Base-by-base conservation (phyloP, 2,113 vertebrate species). In the Nicator chloris region DNA sequence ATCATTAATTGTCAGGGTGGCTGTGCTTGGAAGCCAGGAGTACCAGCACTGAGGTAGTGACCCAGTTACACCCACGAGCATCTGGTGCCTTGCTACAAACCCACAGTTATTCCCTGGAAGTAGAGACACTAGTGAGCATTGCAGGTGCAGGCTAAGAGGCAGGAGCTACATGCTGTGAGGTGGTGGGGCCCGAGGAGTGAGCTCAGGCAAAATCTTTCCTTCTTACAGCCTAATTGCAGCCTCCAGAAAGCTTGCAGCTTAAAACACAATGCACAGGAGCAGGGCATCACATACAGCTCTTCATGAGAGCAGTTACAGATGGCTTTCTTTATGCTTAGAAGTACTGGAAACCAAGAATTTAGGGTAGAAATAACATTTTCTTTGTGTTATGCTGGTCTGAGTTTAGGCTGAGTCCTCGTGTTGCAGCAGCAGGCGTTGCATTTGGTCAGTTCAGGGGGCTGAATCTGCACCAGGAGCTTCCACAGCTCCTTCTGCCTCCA, bases 381-480 rank as follows among this genome's bases (percentile, higher is more conserved):
- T 86, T 71, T 59, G 19, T 44, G 40, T 51, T 45, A 26, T 56
- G 40, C 28, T 82, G 13, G 17, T 33, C 33, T 83, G 33, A 42
- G 15, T 68, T 84, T 77, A 51, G 68, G 22, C 49, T 60, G 49
- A 54, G 51, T 71, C 19, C 39, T 24, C 12, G 6, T 10, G 3
- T 16, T 71, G 61, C 63, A 63, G 51, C 39, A 71, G 28, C 7
- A 8, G 16, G 6, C 0, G 0, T 23, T 86, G 40, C 3, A 5
- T 81, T 69, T 65, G 64, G 18, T 17, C 40, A 26, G 8, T 5
- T 3, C 27, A 39, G 15, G 33, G 11, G 1, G 3, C 2, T 84
- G n/a, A 47, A 56, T 60, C 35, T 72, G 27, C 2, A 4, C 28
- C 57, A 33, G 33, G 18, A 44, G 21, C 37, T 68, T 78, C 71